Evolutionary conservation across 2,113 vertebrate species (phyloP), one percentile per base, ranked within the genome.

Genomic region (Silurus meridionalis): DNA sequence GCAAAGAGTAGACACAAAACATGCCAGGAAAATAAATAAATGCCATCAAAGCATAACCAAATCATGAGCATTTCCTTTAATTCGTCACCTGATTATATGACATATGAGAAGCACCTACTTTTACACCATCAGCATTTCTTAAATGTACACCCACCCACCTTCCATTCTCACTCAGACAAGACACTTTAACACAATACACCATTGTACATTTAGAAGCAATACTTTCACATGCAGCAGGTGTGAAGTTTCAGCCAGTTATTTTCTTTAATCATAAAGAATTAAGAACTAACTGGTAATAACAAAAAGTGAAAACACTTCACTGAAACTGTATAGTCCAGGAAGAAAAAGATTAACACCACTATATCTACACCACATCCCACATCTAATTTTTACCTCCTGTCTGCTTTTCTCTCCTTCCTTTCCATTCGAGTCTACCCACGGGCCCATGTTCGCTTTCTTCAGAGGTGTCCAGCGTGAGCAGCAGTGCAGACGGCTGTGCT

Each of bases 301-400:
- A 21, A 53, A 21, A 80, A 46, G 1, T 10, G 9, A 60, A 37
- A 58, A 19, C 25, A 60, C 28, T 6, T n/a, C 52, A 53, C 23
- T 75, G 23, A n/a, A 75, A 14, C 10, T 21, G 13, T 53, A 14
- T 6, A 55, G n/a, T 55, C 23, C 13, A 78, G 50, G 13, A 57
- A n/a, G 63, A 1, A 80, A 60, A 58, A 19, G 13, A 60, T 60
- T 80, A 5, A 48, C 10, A 80, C 37, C 25, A 61, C 57, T 60
- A 5, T 2, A 79, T 15, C 53, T 46, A 58, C 19, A 79, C 75
- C 55, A 53, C 46, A 55, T 19, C 19, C 46, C 86, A 66, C 71
- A 55, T 79, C 50, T 50, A 69, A 86, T 80, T 82, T 92, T 93
- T 91, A 94, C 93, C 93, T 94, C 90, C 82, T 72, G 80, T 52